These are phyloP conservation scores for Oreortyx pictus DNA, from an alignment of 2,797 vertebrate species.

Conservation along the genomic window DNA sequence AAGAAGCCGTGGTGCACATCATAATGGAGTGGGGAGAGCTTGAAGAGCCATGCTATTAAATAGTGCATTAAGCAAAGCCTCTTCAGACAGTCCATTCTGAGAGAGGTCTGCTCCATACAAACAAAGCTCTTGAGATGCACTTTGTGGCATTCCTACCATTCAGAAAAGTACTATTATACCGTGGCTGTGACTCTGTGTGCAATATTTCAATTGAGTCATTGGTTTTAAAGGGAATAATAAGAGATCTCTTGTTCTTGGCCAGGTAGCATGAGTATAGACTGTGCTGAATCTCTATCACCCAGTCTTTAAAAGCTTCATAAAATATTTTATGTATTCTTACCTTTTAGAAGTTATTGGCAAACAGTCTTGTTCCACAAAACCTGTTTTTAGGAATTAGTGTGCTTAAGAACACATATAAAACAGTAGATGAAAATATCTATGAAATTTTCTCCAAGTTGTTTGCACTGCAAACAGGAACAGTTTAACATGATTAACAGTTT, in stretches of 20 bases:
- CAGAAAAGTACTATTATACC: constrained; percentile 52
- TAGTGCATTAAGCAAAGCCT: constrained; percentile 74
- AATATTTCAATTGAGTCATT: constrained; percentile 69
- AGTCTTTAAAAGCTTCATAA: constrained; percentile 8
- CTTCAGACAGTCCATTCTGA: constrained; percentile 55
- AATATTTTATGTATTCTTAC: constrained; percentile 26
- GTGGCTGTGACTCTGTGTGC: constrained; percentile 49
- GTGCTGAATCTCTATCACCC: constrained; percentile 35
- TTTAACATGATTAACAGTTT: no score
- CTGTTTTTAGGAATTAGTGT: neutral
- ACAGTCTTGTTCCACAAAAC: neutral
- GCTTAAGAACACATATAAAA: neutral
- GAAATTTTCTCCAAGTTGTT: neutral
- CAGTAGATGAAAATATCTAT: neutral
- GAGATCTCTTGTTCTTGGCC: constrained; percentile 56
- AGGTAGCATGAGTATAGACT: constrained; percentile 30
- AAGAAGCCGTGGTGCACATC: constrained; percentile 15
- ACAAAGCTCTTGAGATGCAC: constrained; percentile 73
- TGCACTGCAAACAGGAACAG: neutral
- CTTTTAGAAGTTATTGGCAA: constrained; percentile 10
- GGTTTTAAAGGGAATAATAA: constrained; percentile 50
- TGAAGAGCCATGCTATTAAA: constrained; percentile 71
- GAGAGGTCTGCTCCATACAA: constrained; percentile 65
- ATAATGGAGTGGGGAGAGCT: constrained; percentile 44
- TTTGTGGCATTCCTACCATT: constrained; percentile 63